A percentile compares a stretch with the other conserved stretches of the same genome.
Evolutionary conservation across 2,797 vertebrate species (phyloP).

Genomic region (Decapterus maruadsi): DNA sequence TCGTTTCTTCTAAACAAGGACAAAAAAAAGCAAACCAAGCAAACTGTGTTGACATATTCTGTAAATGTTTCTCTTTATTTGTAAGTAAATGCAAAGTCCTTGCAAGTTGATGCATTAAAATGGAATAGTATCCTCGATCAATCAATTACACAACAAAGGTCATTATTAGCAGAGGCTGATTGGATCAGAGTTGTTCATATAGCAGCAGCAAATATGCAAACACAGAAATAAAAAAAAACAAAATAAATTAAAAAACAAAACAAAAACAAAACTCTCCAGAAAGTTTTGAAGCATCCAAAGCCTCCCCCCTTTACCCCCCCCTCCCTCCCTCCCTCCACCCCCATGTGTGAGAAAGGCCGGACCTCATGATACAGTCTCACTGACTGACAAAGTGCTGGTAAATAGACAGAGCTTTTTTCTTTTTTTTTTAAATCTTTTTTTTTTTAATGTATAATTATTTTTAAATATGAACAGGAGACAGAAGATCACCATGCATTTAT

Average conservation of each 20-base stretch:
- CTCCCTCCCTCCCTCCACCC: too few species aligned
- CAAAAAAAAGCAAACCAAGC: constrained; percentile 44
- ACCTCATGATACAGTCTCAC: constrained; percentile 76
- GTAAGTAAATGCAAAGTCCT: constrained; percentile 85
- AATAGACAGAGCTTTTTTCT: constrained; percentile 70
- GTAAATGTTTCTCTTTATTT: constrained; percentile 87
- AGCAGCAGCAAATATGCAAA: constrained; percentile 82
- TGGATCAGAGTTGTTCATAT: constrained; percentile 77
- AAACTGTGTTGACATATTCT: constrained; percentile 71
- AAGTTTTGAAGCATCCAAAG: constrained; percentile 55
- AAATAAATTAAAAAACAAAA: too few species aligned
- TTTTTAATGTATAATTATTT: neutral
- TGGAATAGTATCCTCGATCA: constrained; percentile 75
- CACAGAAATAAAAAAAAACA: constrained; percentile 44
- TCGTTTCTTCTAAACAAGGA: constrained; percentile 17
- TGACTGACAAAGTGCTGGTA: constrained; percentile 83
- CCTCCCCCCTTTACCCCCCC: neutral
- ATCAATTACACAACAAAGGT: constrained; percentile 81
- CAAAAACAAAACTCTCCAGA: constrained; percentile 47
- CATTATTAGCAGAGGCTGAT: constrained; percentile 80
- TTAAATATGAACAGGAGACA: constrained; percentile 74
- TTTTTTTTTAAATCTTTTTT: neutral
- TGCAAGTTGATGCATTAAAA: constrained; percentile 83
- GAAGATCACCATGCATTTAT: constrained; percentile 83
- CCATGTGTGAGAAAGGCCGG: constrained; percentile 47